Base-by-base conservation (phyloP, 2,888 invertebrate genomes). In the Malthinus seriepunctatus region DNA sequence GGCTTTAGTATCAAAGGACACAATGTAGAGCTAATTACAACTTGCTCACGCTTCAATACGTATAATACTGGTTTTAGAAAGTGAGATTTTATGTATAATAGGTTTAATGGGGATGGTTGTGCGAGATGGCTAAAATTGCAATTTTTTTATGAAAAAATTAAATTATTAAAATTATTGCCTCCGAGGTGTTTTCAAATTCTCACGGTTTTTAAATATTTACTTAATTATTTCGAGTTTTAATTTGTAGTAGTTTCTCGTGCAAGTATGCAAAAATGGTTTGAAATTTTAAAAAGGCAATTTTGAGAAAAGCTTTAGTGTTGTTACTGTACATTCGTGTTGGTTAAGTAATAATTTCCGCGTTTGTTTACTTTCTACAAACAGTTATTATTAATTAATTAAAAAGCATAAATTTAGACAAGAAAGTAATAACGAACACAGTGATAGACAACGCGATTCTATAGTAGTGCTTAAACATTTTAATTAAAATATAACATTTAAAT, bases 21-120 rank as follows among this genome's bases (percentile, higher is more conserved):
- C 51, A 52, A 52, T 52, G 33, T 52, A 51, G 42, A 33, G 52
- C 52, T 57, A 57, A 57, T 57, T 57, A 46, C 48, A 49, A 49
- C 38, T 51, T 51, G 37, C 49, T 49, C 50, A 51, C 52, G 44
- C 48, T 38, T 49, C 47, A 48, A 48, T 52, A 49, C 52, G 39
- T 38, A 34, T 33, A 8, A 23, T 37, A 42, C 39, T 42, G 39
- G 39, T 42, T 42, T 42, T n/a, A 42, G 23, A 42, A 42, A 15
- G 15, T 23, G 23, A 23, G 23, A 23, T 23, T 23, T 23, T 23
- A 5, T n/a, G n/a, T n/a, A n/a, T 23, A 23, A 23, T 23, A 5
- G 23, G 23, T 23, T 23, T 3, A 23, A 23, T 23, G 23, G 23
- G 23, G 23, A 23, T 23, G 23, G 3, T 23, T 3, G 23, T 5